Percentiles rank a stretch among this genome's conserved stretches.
Evolutionary conservation across 2,888 invertebrate species (phyloP).

Genomic region (Magallana nippona): DNA sequence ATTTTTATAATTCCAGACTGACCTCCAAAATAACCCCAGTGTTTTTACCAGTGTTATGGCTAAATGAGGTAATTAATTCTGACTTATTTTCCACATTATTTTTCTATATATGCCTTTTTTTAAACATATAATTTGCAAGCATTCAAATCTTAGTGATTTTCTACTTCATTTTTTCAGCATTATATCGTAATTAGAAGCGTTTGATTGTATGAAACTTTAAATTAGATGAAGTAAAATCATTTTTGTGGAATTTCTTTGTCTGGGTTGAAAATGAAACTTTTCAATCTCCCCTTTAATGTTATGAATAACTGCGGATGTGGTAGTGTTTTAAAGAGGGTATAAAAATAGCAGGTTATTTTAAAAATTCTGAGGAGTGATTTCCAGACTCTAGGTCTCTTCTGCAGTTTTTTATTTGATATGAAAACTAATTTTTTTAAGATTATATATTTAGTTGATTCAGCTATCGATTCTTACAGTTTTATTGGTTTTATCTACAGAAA

Average conservation of each 20-base stretch:
- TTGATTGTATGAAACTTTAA: no score
- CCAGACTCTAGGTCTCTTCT: no score
- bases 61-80: conserved; percentile 66
- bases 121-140: neutral
- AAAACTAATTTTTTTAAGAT: no score
- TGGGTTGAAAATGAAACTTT: neutral
- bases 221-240: no score
- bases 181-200: no score
- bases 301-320: neutral
- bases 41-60: conserved; percentile 69
- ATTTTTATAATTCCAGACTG: conserved; percentile 59
- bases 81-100: neutral
- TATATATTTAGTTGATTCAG: no score
- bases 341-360: neutral
- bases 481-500: no score
- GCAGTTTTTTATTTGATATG: no score
- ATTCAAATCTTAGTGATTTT: neutral
- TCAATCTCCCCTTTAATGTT: neutral
- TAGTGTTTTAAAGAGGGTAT: neutral
- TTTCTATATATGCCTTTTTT: neutral
- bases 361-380: no score
- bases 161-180: neutral
- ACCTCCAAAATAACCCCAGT: conserved; percentile 60
- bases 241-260: neutral
- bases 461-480: no score